Percentiles rank a stretch among this genome's conserved stretches.
phyloP scores from a whole-genome alignment of 1,140 invertebrate species.

The Oncopodura yosiiana region DNA sequence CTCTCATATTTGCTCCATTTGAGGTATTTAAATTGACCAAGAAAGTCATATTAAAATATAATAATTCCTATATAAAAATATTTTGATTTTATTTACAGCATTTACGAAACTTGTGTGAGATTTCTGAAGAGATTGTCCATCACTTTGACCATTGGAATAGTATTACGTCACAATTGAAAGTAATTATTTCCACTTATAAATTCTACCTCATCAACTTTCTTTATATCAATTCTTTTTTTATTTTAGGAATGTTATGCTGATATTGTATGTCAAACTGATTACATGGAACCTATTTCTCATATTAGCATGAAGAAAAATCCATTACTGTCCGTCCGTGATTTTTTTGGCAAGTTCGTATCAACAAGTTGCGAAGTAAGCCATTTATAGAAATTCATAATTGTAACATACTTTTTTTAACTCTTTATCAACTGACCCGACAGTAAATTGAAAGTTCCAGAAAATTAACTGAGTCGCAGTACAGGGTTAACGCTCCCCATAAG shows the following conservation, averaged over 20 bases:
- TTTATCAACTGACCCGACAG: too few species aligned
- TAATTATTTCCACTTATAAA: constrained; percentile 2
- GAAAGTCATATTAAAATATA: neutral
- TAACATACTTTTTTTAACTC: too few species aligned
- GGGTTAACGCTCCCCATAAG: too few species aligned
- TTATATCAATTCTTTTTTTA: neutral
- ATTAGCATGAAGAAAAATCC: constrained; percentile 34
- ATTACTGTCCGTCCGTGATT: constrained; percentile 32
- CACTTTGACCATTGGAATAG: constrained; percentile 24
- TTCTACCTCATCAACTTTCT: neutral
- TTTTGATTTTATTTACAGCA: constrained; percentile 23
- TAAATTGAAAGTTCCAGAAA: too few species aligned
- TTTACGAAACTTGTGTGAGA: constrained; percentile 33
- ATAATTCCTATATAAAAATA: neutral
- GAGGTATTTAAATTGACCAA: constrained; percentile 11
- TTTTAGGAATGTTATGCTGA: constrained; percentile 32
- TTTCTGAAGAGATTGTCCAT: constrained; percentile 32
- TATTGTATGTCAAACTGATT: constrained; percentile 31
- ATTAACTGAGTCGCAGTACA: too few species aligned
- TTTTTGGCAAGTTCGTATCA: constrained; percentile 32
- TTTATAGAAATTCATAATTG: neutral
- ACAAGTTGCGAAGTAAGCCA: constrained; percentile 28
- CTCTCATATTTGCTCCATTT: constrained; percentile 31
- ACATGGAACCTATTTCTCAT: constrained; percentile 35
- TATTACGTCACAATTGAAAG: constrained; percentile 19